A percentile compares a stretch with the other conserved stretches of the same genome.
Evolutionary conservation across 2,888 invertebrate species (phyloP).

Genomic region (Podotricha telesiphe): DNA sequence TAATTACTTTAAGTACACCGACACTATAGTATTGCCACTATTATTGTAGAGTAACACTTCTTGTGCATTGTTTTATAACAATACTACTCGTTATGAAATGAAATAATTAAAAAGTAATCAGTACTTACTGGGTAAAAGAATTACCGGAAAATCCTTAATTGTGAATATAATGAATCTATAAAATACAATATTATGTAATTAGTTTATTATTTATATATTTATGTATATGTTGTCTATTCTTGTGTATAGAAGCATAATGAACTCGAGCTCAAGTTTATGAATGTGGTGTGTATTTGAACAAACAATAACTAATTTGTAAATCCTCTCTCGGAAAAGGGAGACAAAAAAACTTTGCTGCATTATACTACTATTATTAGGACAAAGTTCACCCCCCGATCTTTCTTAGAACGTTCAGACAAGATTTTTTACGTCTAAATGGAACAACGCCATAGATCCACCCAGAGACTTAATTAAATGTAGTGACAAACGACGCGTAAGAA

Average conservation of each 20-base stretch:
- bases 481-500: constrained; percentile 40
- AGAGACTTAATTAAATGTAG: constrained; percentile 44
- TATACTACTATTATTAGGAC: constrained; percentile 7
- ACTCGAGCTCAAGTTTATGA: neutral
- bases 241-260: neutral
- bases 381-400: constrained; percentile 22
- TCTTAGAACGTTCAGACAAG: constrained; percentile 35
- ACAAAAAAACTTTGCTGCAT: constrained; percentile 18
- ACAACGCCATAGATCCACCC: constrained; percentile 37
- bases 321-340: neutral
- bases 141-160: constrained; percentile 10
- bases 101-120: constrained; percentile 25
- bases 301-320: constrained; percentile 16
- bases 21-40: constrained; percentile 4
- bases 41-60: constrained; percentile 11
- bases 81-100: constrained; percentile 19
- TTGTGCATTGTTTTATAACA: constrained; percentile 26
- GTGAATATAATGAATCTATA: neutral
- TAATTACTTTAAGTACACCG: neutral
- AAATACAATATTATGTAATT: neutral
- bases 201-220: neutral
- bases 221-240: neutral
- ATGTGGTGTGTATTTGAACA: neutral
- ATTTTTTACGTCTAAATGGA: constrained; percentile 36
- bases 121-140: neutral